Conservation (phyloP, 2,888 invertebrate genomes). For the Meganola albula region DNA sequence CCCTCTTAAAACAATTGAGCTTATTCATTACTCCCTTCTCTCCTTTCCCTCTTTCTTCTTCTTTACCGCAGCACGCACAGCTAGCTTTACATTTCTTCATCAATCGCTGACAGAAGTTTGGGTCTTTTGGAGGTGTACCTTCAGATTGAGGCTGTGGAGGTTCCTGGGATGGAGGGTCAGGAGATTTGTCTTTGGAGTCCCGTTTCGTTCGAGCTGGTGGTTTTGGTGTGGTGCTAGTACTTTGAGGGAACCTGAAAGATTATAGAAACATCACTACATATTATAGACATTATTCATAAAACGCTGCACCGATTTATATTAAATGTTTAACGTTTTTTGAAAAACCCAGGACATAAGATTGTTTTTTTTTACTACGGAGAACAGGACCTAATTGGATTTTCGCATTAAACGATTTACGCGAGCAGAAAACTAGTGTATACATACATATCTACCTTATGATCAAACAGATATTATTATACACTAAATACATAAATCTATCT, state of each 20-base stretch:
- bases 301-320: no score
- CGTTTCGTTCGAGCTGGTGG: conserved; percentile 58
- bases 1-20: conserved; percentile 60
- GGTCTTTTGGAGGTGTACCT: conserved; percentile 33
- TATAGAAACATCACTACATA: no score
- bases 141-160: conserved; percentile 17
- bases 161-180: conserved; percentile 23
- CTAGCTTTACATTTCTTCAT: conserved; percentile 61
- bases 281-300: no score
- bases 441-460: no score
- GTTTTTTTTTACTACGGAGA: no score
- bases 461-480: no score
- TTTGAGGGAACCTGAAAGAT: conserved; percentile 64
- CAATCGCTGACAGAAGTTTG: conserved; percentile 57
- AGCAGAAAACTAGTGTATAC: no score
- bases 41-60: conserved; percentile 17
- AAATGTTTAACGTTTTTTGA: no score
- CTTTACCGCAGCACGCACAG: conserved; percentile 64
- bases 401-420: no score
- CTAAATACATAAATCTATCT: no score
- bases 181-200: conserved; percentile 38
- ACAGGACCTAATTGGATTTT: no score
- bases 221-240: conserved; percentile 66
- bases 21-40: conserved; percentile 48
- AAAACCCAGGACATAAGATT: no score